Evolutionary conservation across 1,140 invertebrate species (phyloP).

Genomic region (Drosophila simulans): DNA sequence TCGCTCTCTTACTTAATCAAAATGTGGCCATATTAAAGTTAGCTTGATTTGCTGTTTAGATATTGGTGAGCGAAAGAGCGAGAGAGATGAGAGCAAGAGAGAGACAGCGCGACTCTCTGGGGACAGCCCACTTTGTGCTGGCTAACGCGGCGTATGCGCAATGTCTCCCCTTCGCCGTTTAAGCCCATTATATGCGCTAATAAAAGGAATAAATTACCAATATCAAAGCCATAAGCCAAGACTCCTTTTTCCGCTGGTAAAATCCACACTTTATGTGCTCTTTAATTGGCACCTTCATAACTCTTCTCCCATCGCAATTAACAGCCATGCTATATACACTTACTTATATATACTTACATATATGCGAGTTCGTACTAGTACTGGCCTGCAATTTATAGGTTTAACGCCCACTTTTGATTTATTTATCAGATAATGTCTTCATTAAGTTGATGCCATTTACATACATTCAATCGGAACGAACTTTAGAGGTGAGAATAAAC

Average conservation of each 20-base stretch:
- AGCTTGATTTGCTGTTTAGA: constrained; percentile 79
- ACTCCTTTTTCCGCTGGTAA: constrained; percentile 22
- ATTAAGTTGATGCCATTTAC: constrained; percentile 50
- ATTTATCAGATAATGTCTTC: constrained; percentile 52
- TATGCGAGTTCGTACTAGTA: background rate
- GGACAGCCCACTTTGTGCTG: constrained; percentile 73
- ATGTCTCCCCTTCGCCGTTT: constrained; percentile 46
- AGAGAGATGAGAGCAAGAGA: constrained; percentile 3
- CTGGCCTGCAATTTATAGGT: constrained; percentile 39
- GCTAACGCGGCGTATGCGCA: constrained; percentile 72
- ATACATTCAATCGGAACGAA: constrained; percentile 41
- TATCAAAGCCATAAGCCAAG: constrained; percentile 38
- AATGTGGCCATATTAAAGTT: constrained; percentile 81
- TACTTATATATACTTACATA: background rate
- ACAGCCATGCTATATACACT: constrained; percentile 25
- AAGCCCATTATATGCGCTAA: constrained; percentile 33
- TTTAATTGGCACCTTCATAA: constrained; percentile 68
- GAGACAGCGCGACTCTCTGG: constrained; percentile 38
- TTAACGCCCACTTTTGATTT: constrained; percentile 47
- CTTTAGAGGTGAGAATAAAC: constrained; percentile 41
- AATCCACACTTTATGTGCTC: constrained; percentile 52
- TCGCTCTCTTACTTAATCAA: constrained; percentile 58
- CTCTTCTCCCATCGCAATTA: constrained; percentile 31
- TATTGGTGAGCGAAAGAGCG: constrained; percentile 32
- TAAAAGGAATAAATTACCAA: constrained; percentile 33